Evolutionary conservation across 2,113 vertebrate genomes (phyloP).

Genomic region (Saguinus midas): DNA sequence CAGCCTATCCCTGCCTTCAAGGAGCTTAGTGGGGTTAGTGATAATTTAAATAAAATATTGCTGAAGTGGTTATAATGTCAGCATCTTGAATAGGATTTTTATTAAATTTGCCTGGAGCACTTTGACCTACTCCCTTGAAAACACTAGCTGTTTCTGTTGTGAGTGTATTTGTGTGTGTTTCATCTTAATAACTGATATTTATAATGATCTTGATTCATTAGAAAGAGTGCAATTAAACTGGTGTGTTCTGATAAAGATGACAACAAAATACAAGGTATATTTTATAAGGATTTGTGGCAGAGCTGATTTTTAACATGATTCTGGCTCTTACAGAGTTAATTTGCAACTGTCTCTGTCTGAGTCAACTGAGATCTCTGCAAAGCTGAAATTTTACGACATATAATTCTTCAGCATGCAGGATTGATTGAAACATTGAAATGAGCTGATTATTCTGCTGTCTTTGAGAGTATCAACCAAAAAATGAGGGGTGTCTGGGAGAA

Average conservation of each 20-base stretch:
- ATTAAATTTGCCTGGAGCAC: slow-evolving; percentile 62
- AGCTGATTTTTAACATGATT: neutral
- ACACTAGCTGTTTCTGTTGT: neutral
- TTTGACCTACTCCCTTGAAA: neutral
- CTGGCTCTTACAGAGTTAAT: slow-evolving; percentile 45
- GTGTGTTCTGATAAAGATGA: neutral
- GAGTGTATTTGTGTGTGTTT: neutral
- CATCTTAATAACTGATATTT: neutral
- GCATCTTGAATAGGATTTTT: slow-evolving; percentile 53
- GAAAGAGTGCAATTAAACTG: neutral
- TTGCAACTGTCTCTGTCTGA: neutral
- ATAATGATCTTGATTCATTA: neutral
- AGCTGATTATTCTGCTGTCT: neutral
- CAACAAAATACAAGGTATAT: neutral
- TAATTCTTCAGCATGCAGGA: neutral
- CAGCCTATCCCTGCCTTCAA: slow-evolving; percentile 55
- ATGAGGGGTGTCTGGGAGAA: neutral
- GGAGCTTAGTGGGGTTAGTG: slow-evolving; percentile 53
- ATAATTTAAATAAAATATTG: slow-evolving; percentile 62
- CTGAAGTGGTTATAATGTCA: neutral
- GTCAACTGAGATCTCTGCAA: neutral
- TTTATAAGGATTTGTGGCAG: slow-evolving; percentile 1
- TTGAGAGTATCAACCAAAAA: slow-evolving; percentile 25
- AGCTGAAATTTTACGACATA: neutral
- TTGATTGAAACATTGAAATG: slow-evolving; percentile 33